phyloP scores from a whole-genome alignment of 2,888 invertebrate genomes.

The Himalopsyche tibetana region DNA sequence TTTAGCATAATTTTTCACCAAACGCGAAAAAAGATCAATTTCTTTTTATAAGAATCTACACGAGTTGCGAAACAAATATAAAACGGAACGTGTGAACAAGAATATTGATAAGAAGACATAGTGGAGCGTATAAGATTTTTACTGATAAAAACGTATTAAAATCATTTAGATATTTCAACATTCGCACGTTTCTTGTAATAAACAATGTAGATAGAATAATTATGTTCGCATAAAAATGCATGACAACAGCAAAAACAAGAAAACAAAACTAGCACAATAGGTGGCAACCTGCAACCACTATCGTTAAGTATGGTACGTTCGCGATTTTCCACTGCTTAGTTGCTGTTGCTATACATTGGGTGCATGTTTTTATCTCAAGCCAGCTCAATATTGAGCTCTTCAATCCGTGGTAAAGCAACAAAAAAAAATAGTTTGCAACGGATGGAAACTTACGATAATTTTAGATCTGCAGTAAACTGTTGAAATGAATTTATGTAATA shows the following conservation, averaged over 20 bases:
- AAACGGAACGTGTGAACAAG: constrained; percentile 29
- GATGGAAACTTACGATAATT: too few species aligned
- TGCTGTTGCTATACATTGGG: too few species aligned
- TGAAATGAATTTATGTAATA: too few species aligned
- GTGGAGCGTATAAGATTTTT: neutral
- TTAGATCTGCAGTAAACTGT: too few species aligned
- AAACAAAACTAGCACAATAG: neutral
- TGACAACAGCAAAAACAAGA: neutral
- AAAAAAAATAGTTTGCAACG: too few species aligned
- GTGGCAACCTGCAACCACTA: neutral
- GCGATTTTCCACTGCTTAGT: too few species aligned
- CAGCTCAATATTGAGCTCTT: too few species aligned
- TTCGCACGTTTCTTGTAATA: neutral
- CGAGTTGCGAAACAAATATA: neutral
- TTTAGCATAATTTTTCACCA: constrained; percentile 5
- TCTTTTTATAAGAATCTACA: neutral
- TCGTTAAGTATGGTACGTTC: too few species aligned
- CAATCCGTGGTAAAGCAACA: too few species aligned
- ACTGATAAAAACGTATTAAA: constrained; percentile 1
- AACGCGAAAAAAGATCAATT: neutral
- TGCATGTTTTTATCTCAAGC: too few species aligned
- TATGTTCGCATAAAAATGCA: neutral
- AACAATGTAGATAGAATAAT: neutral
- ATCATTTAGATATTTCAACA: neutral
- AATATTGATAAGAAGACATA: constrained; percentile 35